Evolutionary conservation across 2,888 invertebrate genomes (phyloP).

Genomic region (Abrostola triplasia): DNA sequence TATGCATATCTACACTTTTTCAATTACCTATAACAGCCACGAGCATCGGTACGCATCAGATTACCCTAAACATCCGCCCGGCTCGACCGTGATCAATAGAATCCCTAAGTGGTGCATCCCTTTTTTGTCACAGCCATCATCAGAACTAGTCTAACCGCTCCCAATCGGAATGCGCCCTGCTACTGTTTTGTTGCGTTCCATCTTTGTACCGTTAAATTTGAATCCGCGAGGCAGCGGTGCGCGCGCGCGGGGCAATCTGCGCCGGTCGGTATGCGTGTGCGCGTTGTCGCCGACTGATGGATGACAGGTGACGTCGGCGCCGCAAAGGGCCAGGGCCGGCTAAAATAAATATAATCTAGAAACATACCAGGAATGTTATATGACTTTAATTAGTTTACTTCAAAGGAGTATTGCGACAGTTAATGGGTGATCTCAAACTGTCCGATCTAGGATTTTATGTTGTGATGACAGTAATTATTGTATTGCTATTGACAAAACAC

Average conservation of each 20-base stretch:
- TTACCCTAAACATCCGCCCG: constrained; percentile 51
- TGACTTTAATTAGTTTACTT: constrained; percentile 49
- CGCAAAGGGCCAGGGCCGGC: constrained; percentile 66
- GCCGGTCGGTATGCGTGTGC: constrained; percentile 77
- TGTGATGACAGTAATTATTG: not conserved
- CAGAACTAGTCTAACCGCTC: constrained; percentile 66
- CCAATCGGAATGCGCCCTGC: constrained; percentile 74
- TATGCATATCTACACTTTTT: constrained; percentile 2
- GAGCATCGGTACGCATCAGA: constrained; percentile 23
- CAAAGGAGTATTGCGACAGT: constrained; percentile 62
- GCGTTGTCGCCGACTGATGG: constrained; percentile 87
- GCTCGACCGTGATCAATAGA: constrained; percentile 63
- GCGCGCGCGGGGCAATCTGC: constrained; percentile 59
- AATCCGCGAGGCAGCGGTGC: constrained; percentile 68
- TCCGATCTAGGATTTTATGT: constrained; percentile 26
- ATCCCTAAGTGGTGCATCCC: constrained; percentile 75
- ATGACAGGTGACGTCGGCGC: constrained; percentile 84
- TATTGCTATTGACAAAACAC: not conserved
- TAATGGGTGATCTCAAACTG: constrained; percentile 63
- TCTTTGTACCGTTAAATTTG: constrained; percentile 84
- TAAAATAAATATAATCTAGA: constrained; percentile 71
- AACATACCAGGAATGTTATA: constrained; percentile 47
- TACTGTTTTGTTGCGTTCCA: constrained; percentile 82
- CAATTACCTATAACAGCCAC: constrained; percentile 2
- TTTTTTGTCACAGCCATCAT: constrained; percentile 76